phyloP scores from a whole-genome alignment of 2,888 invertebrate species.

The Seira ritae region DNA sequence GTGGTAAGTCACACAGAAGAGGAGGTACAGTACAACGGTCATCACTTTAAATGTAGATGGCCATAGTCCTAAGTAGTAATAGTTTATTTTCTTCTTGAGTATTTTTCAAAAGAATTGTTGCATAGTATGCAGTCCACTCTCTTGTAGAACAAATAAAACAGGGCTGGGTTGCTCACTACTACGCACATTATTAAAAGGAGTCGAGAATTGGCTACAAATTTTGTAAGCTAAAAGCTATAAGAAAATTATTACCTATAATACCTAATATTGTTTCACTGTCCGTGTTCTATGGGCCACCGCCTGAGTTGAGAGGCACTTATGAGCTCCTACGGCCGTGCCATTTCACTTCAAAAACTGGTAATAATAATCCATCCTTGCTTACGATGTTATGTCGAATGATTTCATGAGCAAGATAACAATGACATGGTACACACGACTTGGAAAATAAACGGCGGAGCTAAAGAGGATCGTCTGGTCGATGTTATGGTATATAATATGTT shows the following conservation, averaged over 20 bases:
- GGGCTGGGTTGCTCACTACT: constrained; percentile 56
- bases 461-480: too few species aligned
- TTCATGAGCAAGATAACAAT: constrained; percentile 67
- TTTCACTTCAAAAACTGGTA: constrained; percentile 60
- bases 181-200: constrained; percentile 31
- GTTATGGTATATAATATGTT: too few species aligned
- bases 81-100: too few species aligned
- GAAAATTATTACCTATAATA: too few species aligned
- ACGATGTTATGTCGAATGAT: constrained; percentile 62
- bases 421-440: constrained; percentile 71
- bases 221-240: constrained; percentile 17
- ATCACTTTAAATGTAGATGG: background rate
- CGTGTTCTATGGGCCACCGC: constrained; percentile 53
- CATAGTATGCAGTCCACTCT: too few species aligned
- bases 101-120: too few species aligned
- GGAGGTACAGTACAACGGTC: constrained; percentile 42
- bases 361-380: constrained; percentile 50
- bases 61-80: too few species aligned
- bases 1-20: constrained; percentile 24
- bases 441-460: constrained; percentile 63
- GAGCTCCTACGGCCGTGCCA: constrained; percentile 42
- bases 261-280: too few species aligned
- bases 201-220: constrained; percentile 64
- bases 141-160: constrained; percentile 60
- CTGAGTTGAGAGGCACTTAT: constrained; percentile 61